A percentile compares a stretch with the other conserved stretches of the same genome.
These are phyloP conservation scores for Bombus consobrinus DNA, from an alignment of 1,140 invertebrate species.

Conservation along the genomic window DNA sequence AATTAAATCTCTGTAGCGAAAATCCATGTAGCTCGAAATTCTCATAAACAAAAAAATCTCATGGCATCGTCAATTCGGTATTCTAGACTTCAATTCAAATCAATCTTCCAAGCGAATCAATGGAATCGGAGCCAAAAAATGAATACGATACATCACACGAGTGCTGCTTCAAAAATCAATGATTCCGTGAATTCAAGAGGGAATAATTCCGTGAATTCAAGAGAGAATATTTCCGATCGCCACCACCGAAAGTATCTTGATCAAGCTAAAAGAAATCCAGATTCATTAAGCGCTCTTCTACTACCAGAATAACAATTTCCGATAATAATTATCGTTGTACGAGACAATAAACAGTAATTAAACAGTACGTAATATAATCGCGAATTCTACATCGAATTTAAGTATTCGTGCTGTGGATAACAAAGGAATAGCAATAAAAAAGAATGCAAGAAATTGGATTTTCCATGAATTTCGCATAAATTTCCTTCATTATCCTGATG, in stretches of 20 bases:
- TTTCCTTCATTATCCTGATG: too few relatives aligned
- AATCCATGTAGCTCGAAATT: neutral
- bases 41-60: neutral
- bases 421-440: neutral
- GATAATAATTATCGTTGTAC: neutral
- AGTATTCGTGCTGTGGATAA: neutral
- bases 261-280: conserved; percentile 8
- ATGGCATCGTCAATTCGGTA: neutral
- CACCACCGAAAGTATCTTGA: neutral
- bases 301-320: conserved; percentile 13
- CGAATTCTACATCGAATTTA: too few relatives aligned
- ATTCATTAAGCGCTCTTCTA: conserved; percentile 46
- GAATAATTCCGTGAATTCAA: neutral
- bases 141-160: neutral
- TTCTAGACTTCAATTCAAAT: neutral
- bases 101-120: conserved; percentile 5
- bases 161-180: neutral
- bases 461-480: neutral
- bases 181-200: neutral
- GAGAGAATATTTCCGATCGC: neutral
- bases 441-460: neutral
- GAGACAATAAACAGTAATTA: conserved; percentile 26
- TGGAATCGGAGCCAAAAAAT: neutral
- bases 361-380: neutral
- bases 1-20: neutral